A percentile compares a stretch with the other conserved stretches of the same genome.
phyloP scores from a whole-genome alignment of 2,113 vertebrate genomes.

The Orthonyx spaldingii region DNA sequence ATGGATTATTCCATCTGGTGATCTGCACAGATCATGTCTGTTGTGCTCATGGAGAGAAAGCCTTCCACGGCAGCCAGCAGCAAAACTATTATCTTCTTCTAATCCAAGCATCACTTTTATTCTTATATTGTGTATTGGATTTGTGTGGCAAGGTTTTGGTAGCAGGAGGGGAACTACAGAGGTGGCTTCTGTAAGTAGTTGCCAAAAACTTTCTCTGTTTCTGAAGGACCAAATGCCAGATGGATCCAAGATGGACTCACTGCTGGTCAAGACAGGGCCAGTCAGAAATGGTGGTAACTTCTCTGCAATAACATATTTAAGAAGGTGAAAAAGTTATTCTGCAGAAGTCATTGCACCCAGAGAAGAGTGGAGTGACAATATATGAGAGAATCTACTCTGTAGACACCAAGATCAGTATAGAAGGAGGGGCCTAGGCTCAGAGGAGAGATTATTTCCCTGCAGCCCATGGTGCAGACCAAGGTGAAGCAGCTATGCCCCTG shows the following conservation, averaged over 20 bases:
- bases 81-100: not conserved
- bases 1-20: not conserved
- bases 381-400: not conserved
- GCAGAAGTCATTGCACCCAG: not conserved
- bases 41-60: not conserved
- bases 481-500: not conserved
- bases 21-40: not conserved
- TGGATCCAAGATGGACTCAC: not conserved
- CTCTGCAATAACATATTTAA: not conserved
- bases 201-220: not conserved
- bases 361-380: not conserved
- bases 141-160: not conserved
- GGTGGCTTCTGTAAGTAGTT: not conserved
- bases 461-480: too few species aligned
- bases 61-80: not conserved
- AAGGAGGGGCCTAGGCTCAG: not conserved
- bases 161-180: not conserved
- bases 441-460: not conserved
- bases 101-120: not conserved
- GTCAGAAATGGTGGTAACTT: not conserved
- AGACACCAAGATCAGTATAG: not conserved
- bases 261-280: accelerated
- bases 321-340: not conserved
- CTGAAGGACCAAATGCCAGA: not conserved
- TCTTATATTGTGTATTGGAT: not conserved